Evolutionary conservation across 1,140 invertebrate genomes (phyloP), one percentile per base, ranked within the genome.

Genomic region (Probaryconus sp.): DNA sequence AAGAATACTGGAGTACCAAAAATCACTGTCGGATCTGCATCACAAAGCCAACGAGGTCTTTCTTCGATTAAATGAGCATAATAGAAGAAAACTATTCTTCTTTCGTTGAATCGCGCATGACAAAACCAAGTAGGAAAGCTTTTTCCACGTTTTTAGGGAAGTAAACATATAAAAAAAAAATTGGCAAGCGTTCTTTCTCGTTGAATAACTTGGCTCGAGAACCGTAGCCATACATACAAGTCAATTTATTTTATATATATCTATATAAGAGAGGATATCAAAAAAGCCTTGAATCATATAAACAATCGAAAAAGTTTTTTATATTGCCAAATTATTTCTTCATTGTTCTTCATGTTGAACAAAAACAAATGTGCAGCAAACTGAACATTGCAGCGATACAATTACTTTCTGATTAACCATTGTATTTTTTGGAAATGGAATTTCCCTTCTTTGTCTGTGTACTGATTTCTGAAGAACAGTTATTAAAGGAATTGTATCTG

Each of bases 141-240:
- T 61, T 69, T 69, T 28, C 11, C 24, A 42, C 37, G 14, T 33
- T 58, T 64, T 18, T 31, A n/a, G n/a, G 11, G 9, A 17, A 24
- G 53, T 55, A 69, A 69, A 69, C 56, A 55, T 10, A 30, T 43
- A 38, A 69, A 69, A 69, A n/a, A n/a, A n/a, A n/a, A 69, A 51
- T 69, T 69, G 65, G 65, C 65, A 60, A 69, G 31, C 65, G 38
- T 31, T 43, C 16, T 24, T 24, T 24, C 7, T 24, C 28, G 28
- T 5, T 9, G 11, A 26, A 5, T 3, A 17, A 50, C 43, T 67
- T 67, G 63, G 51, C 51, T 40, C 42, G 45, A 24, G 63, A 38
- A 51, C 38, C 28, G 21, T 2, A 30, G 26, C 26, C 20, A 20
- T 55, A 56, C 42, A 42, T 10, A 35, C 17, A 50, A 67, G 53